Evolutionary conservation across 2,113 vertebrate genomes (phyloP).

Genomic region (Xiphophorus couchianus): DNA sequence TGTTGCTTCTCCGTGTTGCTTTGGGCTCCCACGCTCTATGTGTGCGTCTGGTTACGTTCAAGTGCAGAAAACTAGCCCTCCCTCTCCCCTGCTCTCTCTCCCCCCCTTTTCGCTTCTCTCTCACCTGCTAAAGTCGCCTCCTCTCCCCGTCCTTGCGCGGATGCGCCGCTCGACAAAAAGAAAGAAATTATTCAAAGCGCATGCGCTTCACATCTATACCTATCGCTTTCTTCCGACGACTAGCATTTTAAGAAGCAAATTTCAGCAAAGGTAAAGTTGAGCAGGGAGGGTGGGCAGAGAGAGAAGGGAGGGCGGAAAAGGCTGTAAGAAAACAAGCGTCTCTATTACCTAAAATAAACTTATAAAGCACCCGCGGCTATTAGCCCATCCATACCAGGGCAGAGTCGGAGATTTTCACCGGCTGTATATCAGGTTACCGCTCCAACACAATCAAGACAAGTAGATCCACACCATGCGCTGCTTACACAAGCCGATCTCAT

Average conservation of each 20-base stretch:
- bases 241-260: conserved; percentile 50
- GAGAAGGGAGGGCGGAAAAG: conserved; percentile 69
- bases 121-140: conserved; percentile 79
- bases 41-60: conserved; percentile 34
- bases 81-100: conserved; percentile 27
- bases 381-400: conserved; percentile 83
- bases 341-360: conserved; percentile 91
- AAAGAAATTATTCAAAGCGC: conserved; percentile 73
- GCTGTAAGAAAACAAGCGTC: conserved; percentile 87
- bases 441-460: conserved; percentile 68
- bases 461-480: conserved; percentile 65
- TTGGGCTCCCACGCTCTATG: conserved; percentile 58
- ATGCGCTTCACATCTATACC: conserved; percentile 82
- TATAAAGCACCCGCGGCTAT: conserved; percentile 88
- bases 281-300: conserved; percentile 52
- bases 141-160: conserved; percentile 64
- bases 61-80: conserved; percentile 56
- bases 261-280: conserved; percentile 81
- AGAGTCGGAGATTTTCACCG: conserved; percentile 77
- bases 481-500: conserved; percentile 74
- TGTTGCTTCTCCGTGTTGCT: conserved; percentile 47
- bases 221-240: conserved; percentile 77
- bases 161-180: conserved; percentile 61
- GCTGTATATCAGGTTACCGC: conserved; percentile 73
- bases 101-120: conserved; percentile 32